These are phyloP conservation scores for Alcis repandata DNA, from an alignment of 2,888 invertebrate genomes.

Conservation along the genomic window DNA sequence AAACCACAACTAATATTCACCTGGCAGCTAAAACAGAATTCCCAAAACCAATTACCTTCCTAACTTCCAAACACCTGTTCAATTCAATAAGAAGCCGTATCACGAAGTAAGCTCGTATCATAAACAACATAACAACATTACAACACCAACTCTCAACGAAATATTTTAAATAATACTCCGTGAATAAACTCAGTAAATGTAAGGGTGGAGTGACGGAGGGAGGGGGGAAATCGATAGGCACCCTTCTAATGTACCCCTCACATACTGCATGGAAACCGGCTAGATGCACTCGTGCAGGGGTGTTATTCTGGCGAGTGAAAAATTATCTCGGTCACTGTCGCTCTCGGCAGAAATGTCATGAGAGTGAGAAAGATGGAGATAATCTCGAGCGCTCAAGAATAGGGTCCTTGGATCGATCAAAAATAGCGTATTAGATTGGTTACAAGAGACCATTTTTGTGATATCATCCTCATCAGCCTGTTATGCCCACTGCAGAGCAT, in stretches of 20 bases:
- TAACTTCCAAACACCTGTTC: slow-evolving; percentile 26
- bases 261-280: slow-evolving; percentile 55
- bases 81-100: slow-evolving; percentile 26
- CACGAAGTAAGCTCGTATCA: slow-evolving; percentile 21
- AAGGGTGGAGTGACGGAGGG: slow-evolving; percentile 67
- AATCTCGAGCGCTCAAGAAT: too few relatives aligned
- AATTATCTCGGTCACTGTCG: background rate
- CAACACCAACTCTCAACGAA: slow-evolving; percentile 22
- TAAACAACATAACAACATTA: slow-evolving; percentile 25
- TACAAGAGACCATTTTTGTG: too few relatives aligned
- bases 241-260: slow-evolving; percentile 83
- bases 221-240: slow-evolving; percentile 80
- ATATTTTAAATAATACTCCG: slow-evolving; percentile 37
- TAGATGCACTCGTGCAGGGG: slow-evolving; percentile 43
- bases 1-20: too few relatives aligned
- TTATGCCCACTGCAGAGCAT: too few relatives aligned
- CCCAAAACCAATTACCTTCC: background rate
- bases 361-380: too few relatives aligned
- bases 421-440: too few relatives aligned
- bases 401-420: too few relatives aligned
- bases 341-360: background rate
- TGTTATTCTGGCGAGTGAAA: too few relatives aligned
- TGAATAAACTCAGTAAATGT: slow-evolving; percentile 71
- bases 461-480: too few relatives aligned
- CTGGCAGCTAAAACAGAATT: background rate